Evolutionary conservation across 2,797 vertebrate genomes (phyloP).

Genomic region (Coranthus polyacanthus): DNA sequence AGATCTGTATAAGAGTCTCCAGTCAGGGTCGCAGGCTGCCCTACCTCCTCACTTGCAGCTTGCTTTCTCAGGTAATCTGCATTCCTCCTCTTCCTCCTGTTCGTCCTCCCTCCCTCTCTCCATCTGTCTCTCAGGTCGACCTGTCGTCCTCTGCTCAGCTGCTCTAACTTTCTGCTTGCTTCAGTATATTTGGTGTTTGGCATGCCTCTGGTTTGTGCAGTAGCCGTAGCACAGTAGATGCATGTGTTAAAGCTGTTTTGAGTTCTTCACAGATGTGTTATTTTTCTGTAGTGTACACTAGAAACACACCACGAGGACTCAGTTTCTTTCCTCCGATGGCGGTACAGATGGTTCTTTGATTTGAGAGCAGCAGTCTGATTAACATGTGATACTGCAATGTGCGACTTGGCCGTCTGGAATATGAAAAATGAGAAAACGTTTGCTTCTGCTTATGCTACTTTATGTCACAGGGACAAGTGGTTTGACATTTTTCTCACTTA

Average conservation of each 20-base stretch:
- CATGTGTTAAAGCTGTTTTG: slow-evolving; percentile 24
- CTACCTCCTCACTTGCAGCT: slow-evolving; percentile 98
- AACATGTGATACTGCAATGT: slow-evolving; percentile 5
- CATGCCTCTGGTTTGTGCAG: slow-evolving; percentile 29
- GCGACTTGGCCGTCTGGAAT: not conserved
- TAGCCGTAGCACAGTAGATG: slow-evolving; percentile 9
- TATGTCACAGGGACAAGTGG: not conserved
- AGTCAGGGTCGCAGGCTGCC: slow-evolving; percentile 94
- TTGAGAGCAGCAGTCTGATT: slow-evolving; percentile 18
- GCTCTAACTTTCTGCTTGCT: slow-evolving; percentile 29
- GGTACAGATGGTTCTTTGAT: slow-evolving; percentile 46
- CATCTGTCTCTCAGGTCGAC: slow-evolving; percentile 25
- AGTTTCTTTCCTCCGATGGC: not conserved
- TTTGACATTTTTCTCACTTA: not conserved
- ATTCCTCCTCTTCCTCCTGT: slow-evolving; percentile 20
- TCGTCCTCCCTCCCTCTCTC: not conserved
- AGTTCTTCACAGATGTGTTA: not conserved
- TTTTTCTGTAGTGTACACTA: too few species aligned
- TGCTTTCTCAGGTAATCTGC: slow-evolving; percentile 93
- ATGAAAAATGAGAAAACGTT: not conserved
- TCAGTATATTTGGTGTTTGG: slow-evolving; percentile 19
- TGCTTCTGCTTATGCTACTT: not conserved
- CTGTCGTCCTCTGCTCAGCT: slow-evolving; percentile 23
- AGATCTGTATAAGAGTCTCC: slow-evolving; percentile 99
- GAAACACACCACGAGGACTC: not conserved